Base-by-base conservation (phyloP, 2,797 vertebrate genomes). In the Prionace glauca region DNA sequence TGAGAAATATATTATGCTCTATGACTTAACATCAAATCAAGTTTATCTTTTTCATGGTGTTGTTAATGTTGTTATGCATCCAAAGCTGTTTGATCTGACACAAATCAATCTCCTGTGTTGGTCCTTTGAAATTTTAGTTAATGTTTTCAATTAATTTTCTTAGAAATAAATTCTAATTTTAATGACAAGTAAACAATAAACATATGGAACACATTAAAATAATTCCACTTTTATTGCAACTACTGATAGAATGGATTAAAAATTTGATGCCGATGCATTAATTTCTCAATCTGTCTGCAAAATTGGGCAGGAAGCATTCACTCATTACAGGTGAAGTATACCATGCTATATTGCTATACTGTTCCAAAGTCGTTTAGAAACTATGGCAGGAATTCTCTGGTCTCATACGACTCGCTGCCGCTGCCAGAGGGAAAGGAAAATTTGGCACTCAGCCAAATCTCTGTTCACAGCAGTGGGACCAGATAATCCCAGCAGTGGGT, bases 81-180 rank as follows among this genome's bases (percentile, higher is more conserved):
- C 26, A 71, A 24, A 94, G 36, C 67, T 94, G 67, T 45, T 72
- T 72, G 92, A 50, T 94, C 41, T 72, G 45, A 72, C 71, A 56
- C 29, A 92, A 92, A 69, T 92, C 90, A 67, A 92, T 36, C 24
- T 92, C 90, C 90, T 92, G 24, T n/a, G 71, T 18, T 74, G 41
- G 69, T 94, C n/a, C 71, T 56, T 50, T 74, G 4, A 3, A 32
- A 22, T 29, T 67, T 41, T 94, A 71, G 36, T 94, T 41, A 69
- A 9, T 41, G 22, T 22, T 22, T 72, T 74, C 26, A 72, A 72
- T 94, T 69, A 41, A 24, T 71, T 69, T 94, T 72, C 69, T 24
- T 74, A 45, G 1, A 29, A 56, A 56, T 45, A 0, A 94, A 26
- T 71, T 94, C 92, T 72, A 24, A 94, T 72, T 29, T 56, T 94